These are phyloP conservation scores for Pollenia griseotomentosa DNA, from an alignment of 2,888 invertebrate species.

Conservation along the genomic window DNA sequence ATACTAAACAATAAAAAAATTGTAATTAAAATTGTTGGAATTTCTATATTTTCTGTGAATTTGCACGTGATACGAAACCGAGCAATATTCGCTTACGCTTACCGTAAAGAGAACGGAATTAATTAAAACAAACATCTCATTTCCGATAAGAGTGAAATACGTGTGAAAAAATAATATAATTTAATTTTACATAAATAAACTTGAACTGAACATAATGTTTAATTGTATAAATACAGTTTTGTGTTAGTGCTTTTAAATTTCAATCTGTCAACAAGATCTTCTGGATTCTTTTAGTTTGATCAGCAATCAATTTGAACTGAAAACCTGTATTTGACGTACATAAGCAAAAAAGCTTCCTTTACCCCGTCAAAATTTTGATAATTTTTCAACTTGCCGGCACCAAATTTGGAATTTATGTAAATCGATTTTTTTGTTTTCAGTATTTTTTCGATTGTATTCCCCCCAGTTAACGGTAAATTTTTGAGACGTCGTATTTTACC, in stretches of 20 bases:
- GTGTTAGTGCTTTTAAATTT: constrained; percentile 37
- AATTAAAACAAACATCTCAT: not conserved
- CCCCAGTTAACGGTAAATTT: constrained; percentile 43
- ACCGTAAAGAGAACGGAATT: not conserved
- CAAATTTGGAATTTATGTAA: constrained; percentile 6
- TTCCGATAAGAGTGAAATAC: constrained; percentile 53
- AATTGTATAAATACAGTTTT: not conserved
- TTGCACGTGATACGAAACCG: constrained; percentile 36
- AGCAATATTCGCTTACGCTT: not conserved
- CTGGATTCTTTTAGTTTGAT: not conserved
- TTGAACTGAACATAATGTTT: not conserved
- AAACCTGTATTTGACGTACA: constrained; percentile 57
- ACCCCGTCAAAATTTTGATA: not conserved
- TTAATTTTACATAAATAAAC: constrained; percentile 42
- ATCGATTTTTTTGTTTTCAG: constrained; percentile 5
- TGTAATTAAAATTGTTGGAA: constrained; percentile 39
- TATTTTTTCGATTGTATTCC: not conserved
- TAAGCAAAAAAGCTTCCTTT: not conserved
- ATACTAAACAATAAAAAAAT: constrained; percentile 11
- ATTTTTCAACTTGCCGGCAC: not conserved
- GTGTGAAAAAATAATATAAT: constrained; percentile 40
- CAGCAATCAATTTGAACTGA: not conserved
- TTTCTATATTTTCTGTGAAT: constrained; percentile 28
- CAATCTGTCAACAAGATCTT: constrained; percentile 49
- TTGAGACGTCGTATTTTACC: not conserved